These are phyloP conservation scores for Ceratina japonica DNA, from an alignment of 1,140 invertebrate genomes.

Conservation along the genomic window DNA sequence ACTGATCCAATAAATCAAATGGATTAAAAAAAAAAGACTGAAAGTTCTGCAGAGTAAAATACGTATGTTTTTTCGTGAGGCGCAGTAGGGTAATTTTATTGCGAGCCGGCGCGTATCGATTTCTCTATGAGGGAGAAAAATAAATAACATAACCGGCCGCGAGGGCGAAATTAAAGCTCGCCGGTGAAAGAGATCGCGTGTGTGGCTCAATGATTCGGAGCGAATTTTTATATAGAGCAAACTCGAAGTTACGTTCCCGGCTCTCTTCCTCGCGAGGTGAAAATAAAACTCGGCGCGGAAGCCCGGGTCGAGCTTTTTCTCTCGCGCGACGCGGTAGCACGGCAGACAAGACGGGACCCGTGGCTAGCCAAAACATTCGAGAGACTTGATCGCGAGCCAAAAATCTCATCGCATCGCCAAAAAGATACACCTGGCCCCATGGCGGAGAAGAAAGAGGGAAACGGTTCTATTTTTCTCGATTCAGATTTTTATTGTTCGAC, in stretches of 20 bases:
- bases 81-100: not conserved
- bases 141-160: slow-evolving; percentile 16
- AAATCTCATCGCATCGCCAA: slow-evolving; percentile 67
- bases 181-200: not conserved
- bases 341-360: slow-evolving; percentile 68
- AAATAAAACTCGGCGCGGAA: slow-evolving; percentile 50
- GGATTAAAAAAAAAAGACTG: no score
- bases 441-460: slow-evolving; percentile 6
- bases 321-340: slow-evolving; percentile 47
- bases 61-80: not conserved
- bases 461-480: slow-evolving; percentile 35
- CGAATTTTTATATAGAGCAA: not conserved
- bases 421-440: slow-evolving; percentile 70
- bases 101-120: slow-evolving; percentile 7
- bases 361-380: slow-evolving; percentile 70
- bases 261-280: slow-evolving; percentile 27
- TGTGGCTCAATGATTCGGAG: not conserved
- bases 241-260: no score
- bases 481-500: not conserved
- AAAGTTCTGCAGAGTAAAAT: no score
- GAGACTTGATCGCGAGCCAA: slow-evolving; percentile 71
- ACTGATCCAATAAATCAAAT: no score
- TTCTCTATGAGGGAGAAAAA: slow-evolving; percentile 11
- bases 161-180: slow-evolving; percentile 4
- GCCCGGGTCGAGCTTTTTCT: slow-evolving; percentile 46